Conservation (phyloP, 92 coral and sea anemone species). For the Epizoanthus fatuus region DNA sequence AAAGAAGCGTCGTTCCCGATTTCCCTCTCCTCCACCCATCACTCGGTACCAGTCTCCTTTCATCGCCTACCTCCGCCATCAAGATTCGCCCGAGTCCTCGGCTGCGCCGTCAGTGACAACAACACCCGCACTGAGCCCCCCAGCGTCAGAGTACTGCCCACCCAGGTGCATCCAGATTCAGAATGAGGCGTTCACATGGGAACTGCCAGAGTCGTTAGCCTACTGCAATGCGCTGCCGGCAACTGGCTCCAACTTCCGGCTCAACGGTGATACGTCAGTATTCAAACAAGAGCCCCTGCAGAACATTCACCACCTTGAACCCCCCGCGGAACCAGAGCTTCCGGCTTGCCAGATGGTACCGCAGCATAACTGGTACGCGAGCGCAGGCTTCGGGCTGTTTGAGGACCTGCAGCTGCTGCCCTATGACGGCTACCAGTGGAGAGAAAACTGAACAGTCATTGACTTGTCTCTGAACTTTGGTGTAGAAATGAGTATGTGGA, state of each 20-base stretch:
- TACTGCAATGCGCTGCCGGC: constrained; percentile 64
- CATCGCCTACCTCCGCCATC: constrained; percentile 67
- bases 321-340: constrained; percentile 45
- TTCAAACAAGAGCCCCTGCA: constrained; percentile 11
- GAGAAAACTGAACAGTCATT: constrained; percentile 45
- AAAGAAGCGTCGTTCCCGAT: constrained; percentile 67
- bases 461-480: constrained; percentile 1
- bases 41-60: constrained; percentile 84
- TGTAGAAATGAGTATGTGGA: background rate
- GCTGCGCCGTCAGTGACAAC: constrained; percentile 44
- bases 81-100: constrained; percentile 48
- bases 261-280: constrained; percentile 38
- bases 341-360: constrained; percentile 66
- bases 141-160: constrained; percentile 26
- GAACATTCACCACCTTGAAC: constrained; percentile 19
- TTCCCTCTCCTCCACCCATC: constrained; percentile 80
- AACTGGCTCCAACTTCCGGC: constrained; percentile 59
- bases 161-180: constrained; percentile 53
- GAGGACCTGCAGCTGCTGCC: constrained; percentile 60
- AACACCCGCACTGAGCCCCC: constrained; percentile 45
- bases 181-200: constrained; percentile 82
- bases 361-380: constrained; percentile 50
- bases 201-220: constrained; percentile 62
- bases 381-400: constrained; percentile 48
- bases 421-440: constrained; percentile 50